A percentile compares a stretch with the other conserved stretches of the same genome.
Evolutionary conservation across 2,113 vertebrate genomes (phyloP).

Genomic region (Diadophis punctatus): DNA sequence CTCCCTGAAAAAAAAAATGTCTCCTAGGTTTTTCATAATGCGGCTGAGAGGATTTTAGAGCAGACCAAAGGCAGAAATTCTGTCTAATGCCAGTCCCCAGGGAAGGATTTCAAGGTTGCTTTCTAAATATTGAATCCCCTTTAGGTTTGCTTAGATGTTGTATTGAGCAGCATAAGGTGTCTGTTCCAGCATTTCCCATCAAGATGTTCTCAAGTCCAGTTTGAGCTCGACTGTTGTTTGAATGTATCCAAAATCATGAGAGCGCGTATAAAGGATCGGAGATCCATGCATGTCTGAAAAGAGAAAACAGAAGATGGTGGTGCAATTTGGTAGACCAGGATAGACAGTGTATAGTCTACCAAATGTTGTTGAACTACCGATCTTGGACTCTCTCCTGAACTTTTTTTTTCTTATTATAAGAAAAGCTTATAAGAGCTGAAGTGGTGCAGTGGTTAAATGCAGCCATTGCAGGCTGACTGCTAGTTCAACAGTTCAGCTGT

Average conservation of each 20-base stretch:
- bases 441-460: no score
- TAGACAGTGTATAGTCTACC: background rate
- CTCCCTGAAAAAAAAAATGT: constrained; percentile 18
- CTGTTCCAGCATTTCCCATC: background rate
- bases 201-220: background rate
- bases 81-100: background rate
- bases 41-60: constrained; percentile 51
- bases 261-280: accelerated
- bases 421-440: no score
- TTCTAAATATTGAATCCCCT: constrained; percentile 46
- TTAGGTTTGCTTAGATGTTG: constrained; percentile 22
- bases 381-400: background rate
- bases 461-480: no score
- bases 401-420: no score
- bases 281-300: background rate
- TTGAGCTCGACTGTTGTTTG: background rate
- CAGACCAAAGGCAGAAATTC: background rate
- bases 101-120: constrained; percentile 14
- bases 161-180: background rate
- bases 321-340: background rate
- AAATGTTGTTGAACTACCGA: background rate
- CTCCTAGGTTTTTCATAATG: constrained; percentile 2
- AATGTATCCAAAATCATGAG: background rate
- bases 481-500: no score
- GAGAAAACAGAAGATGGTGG: background rate